Conservation (phyloP, 64 coral and sea anemone genomes). For the Montipora efflorescens region DNA sequence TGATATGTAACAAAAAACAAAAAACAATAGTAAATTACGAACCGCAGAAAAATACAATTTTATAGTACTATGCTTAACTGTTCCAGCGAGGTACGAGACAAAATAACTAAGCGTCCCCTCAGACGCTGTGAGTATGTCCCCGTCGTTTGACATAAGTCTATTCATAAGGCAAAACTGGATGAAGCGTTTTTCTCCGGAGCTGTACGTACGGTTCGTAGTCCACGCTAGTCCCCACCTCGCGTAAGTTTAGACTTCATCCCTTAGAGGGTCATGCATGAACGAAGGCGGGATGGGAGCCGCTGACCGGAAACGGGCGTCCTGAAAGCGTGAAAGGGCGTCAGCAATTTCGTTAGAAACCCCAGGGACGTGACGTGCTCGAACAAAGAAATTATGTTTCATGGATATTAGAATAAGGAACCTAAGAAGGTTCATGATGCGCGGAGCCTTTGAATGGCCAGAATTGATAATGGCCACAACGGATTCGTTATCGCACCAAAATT, state of each 20-base stretch:
- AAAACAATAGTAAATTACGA: neutral
- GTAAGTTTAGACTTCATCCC: constrained; percentile 1
- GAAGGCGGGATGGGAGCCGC: constrained; percentile 15
- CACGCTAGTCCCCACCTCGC: neutral
- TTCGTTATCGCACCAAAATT: constrained; percentile 49
- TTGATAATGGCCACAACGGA: constrained; percentile 34
- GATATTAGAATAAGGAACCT: neutral
- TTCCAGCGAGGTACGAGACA: neutral
- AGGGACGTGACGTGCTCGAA: neutral
- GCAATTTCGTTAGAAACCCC: constrained; percentile 21
- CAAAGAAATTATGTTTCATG: constrained; percentile 34
- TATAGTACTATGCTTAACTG: neutral
- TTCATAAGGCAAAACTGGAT: neutral
- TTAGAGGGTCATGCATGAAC: neutral
- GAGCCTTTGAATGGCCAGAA: constrained; percentile 24
- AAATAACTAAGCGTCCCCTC: neutral
- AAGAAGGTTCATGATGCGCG: neutral
- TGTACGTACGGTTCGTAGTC: constrained; percentile 30
- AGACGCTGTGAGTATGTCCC: neutral
- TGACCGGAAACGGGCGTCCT: neutral
- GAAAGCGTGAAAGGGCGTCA: constrained; percentile 38
- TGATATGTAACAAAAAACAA: no score
- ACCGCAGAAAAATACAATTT: neutral
- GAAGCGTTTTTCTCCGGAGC: neutral
- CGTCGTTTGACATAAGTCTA: neutral